Conservation (phyloP, 1,140 invertebrate species). For the Drosophila chauvacae region DNA sequence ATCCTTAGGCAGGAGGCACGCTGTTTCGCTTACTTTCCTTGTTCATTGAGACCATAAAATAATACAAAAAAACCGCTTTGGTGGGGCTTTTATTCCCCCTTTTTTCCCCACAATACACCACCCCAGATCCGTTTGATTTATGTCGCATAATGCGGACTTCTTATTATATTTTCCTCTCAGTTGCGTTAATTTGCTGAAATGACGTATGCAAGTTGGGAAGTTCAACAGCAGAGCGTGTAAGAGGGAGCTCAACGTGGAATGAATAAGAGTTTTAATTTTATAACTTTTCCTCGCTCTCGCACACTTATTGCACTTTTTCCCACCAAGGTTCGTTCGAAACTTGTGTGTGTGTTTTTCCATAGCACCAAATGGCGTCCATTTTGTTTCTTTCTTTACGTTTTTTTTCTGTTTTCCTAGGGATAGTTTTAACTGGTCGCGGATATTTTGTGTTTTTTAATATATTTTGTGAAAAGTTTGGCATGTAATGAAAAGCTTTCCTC, state of each 20-base stretch:
- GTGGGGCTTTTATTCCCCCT: conserved; percentile 3
- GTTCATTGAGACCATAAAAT: conserved; percentile 8
- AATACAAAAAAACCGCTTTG: conserved; percentile 38
- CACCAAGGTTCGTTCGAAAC: conserved; percentile 34
- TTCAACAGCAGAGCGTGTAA: conserved; percentile 5
- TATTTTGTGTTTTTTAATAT: conserved; percentile 40
- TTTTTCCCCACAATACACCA: neutral
- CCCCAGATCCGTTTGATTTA: conserved; percentile 55
- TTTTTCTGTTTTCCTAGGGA: conserved; percentile 13
- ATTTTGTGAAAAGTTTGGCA: conserved; percentile 51
- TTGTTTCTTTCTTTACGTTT: conserved; percentile 9
- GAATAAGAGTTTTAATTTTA: conserved; percentile 31
- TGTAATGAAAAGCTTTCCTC: conserved; percentile 51
- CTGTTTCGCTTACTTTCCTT: neutral
- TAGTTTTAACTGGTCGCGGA: conserved; percentile 34
- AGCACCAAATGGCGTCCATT: conserved; percentile 50
- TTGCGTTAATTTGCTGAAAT: conserved; percentile 60
- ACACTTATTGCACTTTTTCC: conserved; percentile 66
- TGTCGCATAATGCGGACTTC: conserved; percentile 57
- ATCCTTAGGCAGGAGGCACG: neutral
- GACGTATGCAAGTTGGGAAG: conserved; percentile 44
- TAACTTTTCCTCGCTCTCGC: conserved; percentile 42
- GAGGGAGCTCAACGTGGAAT: conserved; percentile 1
- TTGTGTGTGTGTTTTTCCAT: conserved; percentile 40
- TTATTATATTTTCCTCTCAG: conserved; percentile 61